These are phyloP conservation scores for Siniperca obscura DNA, from an alignment of 2,797 vertebrate genomes.

Conservation along the genomic window DNA sequence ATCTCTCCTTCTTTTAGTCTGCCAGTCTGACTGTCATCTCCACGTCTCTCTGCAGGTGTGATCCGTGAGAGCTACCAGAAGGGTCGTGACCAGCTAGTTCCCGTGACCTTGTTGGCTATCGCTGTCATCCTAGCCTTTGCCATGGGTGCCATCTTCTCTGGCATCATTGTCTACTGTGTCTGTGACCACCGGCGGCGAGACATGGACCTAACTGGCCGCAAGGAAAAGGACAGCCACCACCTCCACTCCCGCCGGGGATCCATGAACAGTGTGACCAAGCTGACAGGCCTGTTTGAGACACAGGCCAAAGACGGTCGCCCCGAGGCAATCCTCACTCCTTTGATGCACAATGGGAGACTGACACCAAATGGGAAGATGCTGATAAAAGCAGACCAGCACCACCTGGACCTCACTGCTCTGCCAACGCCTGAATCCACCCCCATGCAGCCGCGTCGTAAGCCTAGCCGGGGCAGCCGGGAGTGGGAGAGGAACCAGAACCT, in stretches of 20 bases:
- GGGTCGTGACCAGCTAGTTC: conserved; percentile 96
- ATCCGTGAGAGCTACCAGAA: conserved; percentile 99
- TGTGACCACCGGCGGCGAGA: conserved; percentile 95
- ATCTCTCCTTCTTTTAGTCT: conserved; percentile 10
- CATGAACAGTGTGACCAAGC: conserved; percentile 98
- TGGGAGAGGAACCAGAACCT: conserved; percentile 99
- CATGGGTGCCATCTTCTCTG: conserved; percentile 97
- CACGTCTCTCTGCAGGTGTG: conserved; percentile 92
- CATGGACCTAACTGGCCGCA: conserved; percentile 87
- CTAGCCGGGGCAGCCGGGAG: conserved; percentile 93
- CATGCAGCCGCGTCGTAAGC: conserved; percentile 95
- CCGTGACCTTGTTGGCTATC: conserved; percentile 95
- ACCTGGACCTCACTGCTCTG: conserved; percentile 93
- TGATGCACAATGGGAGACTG: conserved; percentile 97
- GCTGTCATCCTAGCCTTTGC: conserved; percentile 97
- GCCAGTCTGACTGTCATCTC: conserved; percentile 63
- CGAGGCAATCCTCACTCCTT: conserved; percentile 94
- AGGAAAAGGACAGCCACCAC: conserved; percentile 92
- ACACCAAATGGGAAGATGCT: conserved; percentile 91
- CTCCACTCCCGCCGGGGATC: conserved; percentile 91
- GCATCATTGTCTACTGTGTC: conserved; percentile 96
- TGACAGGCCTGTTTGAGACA: conserved; percentile 94
- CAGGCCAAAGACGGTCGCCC: conserved; percentile 96
- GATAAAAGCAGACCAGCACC: conserved; percentile 97
- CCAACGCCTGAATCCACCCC: conserved; percentile 98